Evolutionary conservation across 1,140 invertebrate species (phyloP), one percentile per base, ranked within the genome.

Genomic region (Saccostrea glomerata): DNA sequence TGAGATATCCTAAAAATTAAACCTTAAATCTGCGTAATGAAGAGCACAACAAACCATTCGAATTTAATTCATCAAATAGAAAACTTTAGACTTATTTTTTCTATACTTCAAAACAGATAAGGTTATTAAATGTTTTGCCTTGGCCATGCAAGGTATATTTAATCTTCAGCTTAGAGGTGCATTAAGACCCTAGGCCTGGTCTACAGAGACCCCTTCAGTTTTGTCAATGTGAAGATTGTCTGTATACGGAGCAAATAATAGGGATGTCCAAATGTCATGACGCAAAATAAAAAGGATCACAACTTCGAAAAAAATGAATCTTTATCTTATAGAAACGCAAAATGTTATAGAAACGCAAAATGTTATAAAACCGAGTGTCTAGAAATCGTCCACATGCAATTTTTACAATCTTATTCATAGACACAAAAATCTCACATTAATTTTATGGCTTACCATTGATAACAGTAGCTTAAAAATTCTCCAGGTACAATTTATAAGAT

Each of bases 161-260:
- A 77, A 77, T 77, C 12, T 77, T 77, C 70, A 77, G 70, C 70
- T 77, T 77, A 77, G 12, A 77, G 25, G 23, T 77, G 70, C 70
- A 77, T 36, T 17, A 36, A 13, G 30, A 77, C 25, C 70, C 9
- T 12, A 17, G 23, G 25, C 25, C 23, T 25, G 30, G 9, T 77
- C 47, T 47, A 9, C 30, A 77, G 30, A 77, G 11, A 77, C 70
- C 11, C 13, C 66, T 77, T 36, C 13, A 66, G 60, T 66, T 66
- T 66, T 66, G 60, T 20, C 60, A 11, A 36, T 20, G 47, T 2
- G 9, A 9, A 47, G 47, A 47, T 47, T 47, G 47, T 9, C 47
- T 2, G 47, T 47, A 47, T 47, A 47, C 9, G 47, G 47, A 47
- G 9, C 47, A 47, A 47, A 47, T 6, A 47, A 47, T 47, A 47